phyloP scores from a whole-genome alignment of 2,113 vertebrate genomes.

The Saiga tatarica region DNA sequence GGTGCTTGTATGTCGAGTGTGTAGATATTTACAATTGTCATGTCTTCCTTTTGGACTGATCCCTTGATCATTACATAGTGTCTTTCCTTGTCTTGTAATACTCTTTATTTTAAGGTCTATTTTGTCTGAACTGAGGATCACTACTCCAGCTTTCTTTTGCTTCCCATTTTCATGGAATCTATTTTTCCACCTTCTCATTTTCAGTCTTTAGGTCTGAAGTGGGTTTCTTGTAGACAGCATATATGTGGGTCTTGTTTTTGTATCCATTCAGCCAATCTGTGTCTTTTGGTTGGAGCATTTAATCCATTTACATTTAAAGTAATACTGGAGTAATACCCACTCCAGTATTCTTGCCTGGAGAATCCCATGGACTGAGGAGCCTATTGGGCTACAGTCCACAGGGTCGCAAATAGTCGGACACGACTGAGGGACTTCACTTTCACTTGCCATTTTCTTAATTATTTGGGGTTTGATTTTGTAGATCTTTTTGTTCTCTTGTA shows the following conservation, averaged over 20 bases:
- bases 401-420: too few species aligned
- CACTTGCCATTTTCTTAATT: neutral
- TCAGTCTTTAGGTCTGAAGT: neutral
- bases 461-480: neutral
- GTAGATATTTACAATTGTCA: neutral
- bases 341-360: too few species aligned
- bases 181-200: neutral
- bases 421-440: too few species aligned
- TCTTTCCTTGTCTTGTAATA: neutral
- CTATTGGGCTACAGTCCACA: too few species aligned
- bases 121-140: rapidly evolving
- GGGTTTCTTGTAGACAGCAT: neutral
- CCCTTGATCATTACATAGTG: neutral
- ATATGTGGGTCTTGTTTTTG: neutral
- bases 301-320: neutral
- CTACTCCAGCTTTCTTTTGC: neutral
- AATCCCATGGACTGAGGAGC: too few species aligned
- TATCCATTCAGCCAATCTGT: neutral
- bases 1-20: neutral
- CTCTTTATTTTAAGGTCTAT: neutral
- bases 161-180: neutral
- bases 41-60: neutral
- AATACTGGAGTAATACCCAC: neutral
- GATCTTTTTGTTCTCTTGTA: neutral
- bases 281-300: neutral